Evolutionary conservation across 2,888 invertebrate species (phyloP), one percentile per base, ranked within the genome.

Genomic region (Scaeva pyrastri): DNA sequence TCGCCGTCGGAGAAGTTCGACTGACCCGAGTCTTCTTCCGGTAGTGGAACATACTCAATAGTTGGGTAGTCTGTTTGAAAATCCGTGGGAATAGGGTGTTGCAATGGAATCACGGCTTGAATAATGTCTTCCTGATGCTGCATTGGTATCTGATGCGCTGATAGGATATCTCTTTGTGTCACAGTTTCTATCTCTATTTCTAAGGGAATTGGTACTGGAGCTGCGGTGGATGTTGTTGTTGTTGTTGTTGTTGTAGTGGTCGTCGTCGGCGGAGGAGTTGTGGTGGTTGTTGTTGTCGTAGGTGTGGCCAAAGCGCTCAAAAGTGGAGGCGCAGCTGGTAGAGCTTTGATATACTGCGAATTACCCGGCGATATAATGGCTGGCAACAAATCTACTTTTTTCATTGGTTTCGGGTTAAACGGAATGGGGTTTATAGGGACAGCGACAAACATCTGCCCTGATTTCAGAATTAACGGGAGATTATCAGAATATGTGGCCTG

Each of bases 41-140:
- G 88, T 82, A 90, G 90, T 50, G 91, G 90, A 77, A 91, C 90
- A 73, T 90, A 92, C 76, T 91, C 91, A 26, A 91, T 89, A 26
- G 92, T 92, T 75, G 91, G 90, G 60, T 92, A 92, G 62, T 91
- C 91, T 43, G 90, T 90, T 88, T 91, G 91, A 70, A 90, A 89
- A 78, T 89, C 89, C 72, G 89, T 76, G 26, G 89, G 75, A 39
- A n/a, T n/a, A n/a, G n/a, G n/a, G n/a, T 76, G 41, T 23, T 66
- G 70, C 52, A 82, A 26, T 16, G 86, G 76, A 2, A 68, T 52
- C 2, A 68, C 50, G 21, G 50, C 52, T 68, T 31, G 52, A 2
- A 68, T 39, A n/a, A 48, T 19, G 2, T 48, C 66, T 12, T 66
- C 66, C 6, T 19, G 19, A 48, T 66, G 48, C 10, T 52, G 36